Base-by-base conservation (phyloP, 2,888 invertebrate genomes). In the Acleris holmiana region DNA sequence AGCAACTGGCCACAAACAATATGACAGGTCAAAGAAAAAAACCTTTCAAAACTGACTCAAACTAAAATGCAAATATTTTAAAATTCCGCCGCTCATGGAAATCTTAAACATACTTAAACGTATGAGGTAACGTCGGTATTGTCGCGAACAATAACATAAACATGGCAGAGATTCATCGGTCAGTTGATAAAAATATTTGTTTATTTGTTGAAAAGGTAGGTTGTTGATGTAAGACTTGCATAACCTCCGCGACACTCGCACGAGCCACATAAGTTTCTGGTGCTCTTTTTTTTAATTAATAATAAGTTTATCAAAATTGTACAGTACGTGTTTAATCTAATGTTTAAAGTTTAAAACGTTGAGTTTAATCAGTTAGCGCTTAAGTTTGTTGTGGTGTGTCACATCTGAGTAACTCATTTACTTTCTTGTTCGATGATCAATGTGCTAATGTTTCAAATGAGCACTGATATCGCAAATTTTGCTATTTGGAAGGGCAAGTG, bases 401-500 rank as follows among this genome's bases (percentile, higher is more conserved):
- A 35, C 13, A 13, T 35, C 13, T 2, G 35, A 35, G 13, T 13
- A 13, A 13, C 10, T 10, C 13, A 13, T 10, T 29, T 29, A 35
- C 10, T 35, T 35, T 35, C 29, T 35, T 35, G 13, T 35, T 35
- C 35, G 35, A 35, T 35, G 35, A 35, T 35, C 35, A 35, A 35
- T 35, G 35, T 35, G 35, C 35, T 35, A 13, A 13, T 35, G 13
- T 35, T 19, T 67, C 67, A 67, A 69, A 79, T 78, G 77, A 68
- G 69, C 70, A 75, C 67, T 46, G 74, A 82, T 73, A 66, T 75
- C 48, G 77, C 80, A 47, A 86, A 89, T 74, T 91, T 86, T 59
- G 78, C 80, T 2, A 55, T 74, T 66, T 91, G 91, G 91, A 87
- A 82, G 75, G 75, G 76, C 47, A 85, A 76, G 76, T 91, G 91